Conservation (phyloP, 2,113 vertebrate species). For the Corvus hawaiiensis region DNA sequence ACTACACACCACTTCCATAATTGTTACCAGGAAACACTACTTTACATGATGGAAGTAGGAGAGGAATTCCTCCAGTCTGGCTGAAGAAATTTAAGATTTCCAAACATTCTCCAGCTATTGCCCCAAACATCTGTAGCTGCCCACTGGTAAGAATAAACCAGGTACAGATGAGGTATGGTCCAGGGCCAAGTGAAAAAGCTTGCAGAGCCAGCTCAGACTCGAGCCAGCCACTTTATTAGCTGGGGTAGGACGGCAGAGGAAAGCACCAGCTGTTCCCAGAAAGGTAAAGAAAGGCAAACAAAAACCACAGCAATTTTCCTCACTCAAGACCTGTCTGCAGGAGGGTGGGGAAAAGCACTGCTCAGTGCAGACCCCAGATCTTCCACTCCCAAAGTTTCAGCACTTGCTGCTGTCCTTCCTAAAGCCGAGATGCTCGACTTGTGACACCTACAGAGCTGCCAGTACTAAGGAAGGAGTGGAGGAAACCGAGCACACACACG, state of each 20-base stretch:
- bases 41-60: neutral
- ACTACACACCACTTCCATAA: neutral
- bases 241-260: neutral
- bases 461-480: neutral
- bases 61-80: neutral
- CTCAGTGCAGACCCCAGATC: neutral
- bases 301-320: neutral
- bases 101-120: neutral
- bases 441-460: neutral
- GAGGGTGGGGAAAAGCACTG: neutral
- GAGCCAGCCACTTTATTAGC: neutral
- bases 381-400: slow-evolving; percentile 22
- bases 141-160: neutral
- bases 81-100: neutral
- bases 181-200: neutral
- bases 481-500: neutral
- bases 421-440: neutral
- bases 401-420: slow-evolving; percentile 64
- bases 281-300: neutral
- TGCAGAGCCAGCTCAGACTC: neutral
- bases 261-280: neutral
- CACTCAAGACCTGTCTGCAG: neutral
- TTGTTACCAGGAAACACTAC: neutral
- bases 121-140: neutral
- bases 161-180: neutral